Percentiles rank a stretch among this genome's conserved stretches.
These are phyloP conservation scores for Oryzias woworae DNA, from an alignment of 2,113 vertebrate genomes.

Conservation along the genomic window DNA sequence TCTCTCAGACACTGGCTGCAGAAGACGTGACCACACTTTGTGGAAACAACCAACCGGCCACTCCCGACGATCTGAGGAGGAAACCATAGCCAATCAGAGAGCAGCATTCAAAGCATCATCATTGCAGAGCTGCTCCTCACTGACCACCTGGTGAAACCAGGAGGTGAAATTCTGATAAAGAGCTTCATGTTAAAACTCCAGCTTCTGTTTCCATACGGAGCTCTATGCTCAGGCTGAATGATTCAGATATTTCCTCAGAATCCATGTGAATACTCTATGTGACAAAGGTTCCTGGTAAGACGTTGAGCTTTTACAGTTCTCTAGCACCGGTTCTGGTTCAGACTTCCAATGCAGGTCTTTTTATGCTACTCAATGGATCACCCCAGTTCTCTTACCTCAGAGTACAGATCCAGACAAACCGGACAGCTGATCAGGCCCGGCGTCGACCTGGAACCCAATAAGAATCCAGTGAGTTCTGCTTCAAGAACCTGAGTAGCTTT, in stretches of 20 bases:
- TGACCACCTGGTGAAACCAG: no score
- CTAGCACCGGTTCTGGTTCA: no score
- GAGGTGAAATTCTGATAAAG: no score
- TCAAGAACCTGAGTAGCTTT: neutral
- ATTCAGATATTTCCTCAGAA: no score
- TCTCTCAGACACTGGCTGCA: slow-evolving; percentile 95
- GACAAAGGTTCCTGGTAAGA: no score
- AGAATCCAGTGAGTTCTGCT: neutral
- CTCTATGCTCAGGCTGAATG: no score
- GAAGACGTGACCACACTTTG: slow-evolving; percentile 94
- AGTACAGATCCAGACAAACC: slow-evolving; percentile 90
- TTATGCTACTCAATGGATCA: neutral
- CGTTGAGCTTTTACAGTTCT: no score
- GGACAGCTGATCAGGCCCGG: slow-evolving; percentile 87
- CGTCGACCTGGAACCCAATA: slow-evolving; percentile 68
- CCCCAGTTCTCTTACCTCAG: slow-evolving; percentile 79
- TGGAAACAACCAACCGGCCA: slow-evolving; percentile 90
- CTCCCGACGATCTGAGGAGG: slow-evolving; percentile 87
- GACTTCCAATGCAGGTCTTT: no score
- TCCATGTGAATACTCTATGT: no score
- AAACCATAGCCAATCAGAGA: slow-evolving; percentile 21
- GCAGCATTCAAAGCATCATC: neutral
- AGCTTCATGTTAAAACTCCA: no score
- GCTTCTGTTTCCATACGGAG: no score
- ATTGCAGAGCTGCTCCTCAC: no score